A percentile compares a stretch with the other conserved stretches of the same genome.
phyloP scores from a whole-genome alignment of 2,797 vertebrate species.

The Hephaestus fuliginosus region DNA sequence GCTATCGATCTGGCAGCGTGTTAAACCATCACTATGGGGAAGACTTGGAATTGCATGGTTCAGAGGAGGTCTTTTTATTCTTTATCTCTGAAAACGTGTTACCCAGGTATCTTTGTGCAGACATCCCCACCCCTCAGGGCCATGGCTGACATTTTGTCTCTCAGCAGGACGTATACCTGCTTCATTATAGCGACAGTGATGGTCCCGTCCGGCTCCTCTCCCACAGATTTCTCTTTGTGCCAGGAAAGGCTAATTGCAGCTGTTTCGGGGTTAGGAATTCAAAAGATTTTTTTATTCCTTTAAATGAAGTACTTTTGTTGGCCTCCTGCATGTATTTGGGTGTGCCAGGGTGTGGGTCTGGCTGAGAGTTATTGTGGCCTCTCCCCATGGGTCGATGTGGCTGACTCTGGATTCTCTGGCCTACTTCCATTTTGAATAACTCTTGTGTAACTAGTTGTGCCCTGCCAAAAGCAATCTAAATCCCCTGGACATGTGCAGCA shows the following conservation, averaged over 20 bases:
- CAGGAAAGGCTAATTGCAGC: slow-evolving; percentile 48
- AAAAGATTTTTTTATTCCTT: slow-evolving; percentile 23
- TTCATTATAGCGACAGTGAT: slow-evolving; percentile 51
- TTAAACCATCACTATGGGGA: slow-evolving; percentile 40
- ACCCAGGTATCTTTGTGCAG: slow-evolving; percentile 29
- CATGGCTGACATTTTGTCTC: slow-evolving; percentile 67
- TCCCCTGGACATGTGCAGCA: neutral
- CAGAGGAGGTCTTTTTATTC: slow-evolving; percentile 44
- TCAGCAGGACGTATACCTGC: slow-evolving; percentile 51
- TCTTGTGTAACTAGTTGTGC: slow-evolving; percentile 10
- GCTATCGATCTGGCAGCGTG: slow-evolving; percentile 44
- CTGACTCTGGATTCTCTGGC: neutral
- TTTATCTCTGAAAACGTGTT: slow-evolving; percentile 44
- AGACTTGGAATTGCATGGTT: slow-evolving; percentile 25
- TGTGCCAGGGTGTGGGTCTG: slow-evolving; percentile 12
- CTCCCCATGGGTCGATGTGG: slow-evolving; percentile 20
- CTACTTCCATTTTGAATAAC: slow-evolving; percentile 11
- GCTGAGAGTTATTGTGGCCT: slow-evolving; percentile 30
- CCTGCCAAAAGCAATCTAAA: neutral
- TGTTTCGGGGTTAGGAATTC: slow-evolving; percentile 48
- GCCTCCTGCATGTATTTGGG: slow-evolving; percentile 5
- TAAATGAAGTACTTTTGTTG: slow-evolving; percentile 37
- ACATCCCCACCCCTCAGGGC: slow-evolving; percentile 36
- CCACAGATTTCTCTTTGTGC: slow-evolving; percentile 42
- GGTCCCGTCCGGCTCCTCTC: slow-evolving; percentile 24